phyloP scores from a whole-genome alignment of 2,797 vertebrate species.

The Zalophus californianus region DNA sequence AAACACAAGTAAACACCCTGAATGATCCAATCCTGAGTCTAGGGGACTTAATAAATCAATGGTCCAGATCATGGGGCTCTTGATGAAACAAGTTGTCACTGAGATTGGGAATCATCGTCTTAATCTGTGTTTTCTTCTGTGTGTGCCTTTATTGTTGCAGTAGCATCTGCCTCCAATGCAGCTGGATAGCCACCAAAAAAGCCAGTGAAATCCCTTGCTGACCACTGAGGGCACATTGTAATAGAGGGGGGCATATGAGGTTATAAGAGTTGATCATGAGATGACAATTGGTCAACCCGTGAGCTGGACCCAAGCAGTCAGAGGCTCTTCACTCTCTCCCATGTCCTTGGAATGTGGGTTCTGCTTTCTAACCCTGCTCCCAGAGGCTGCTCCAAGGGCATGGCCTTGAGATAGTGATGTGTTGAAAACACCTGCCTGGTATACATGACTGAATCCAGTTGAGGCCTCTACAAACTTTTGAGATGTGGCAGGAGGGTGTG shows the following conservation, averaged over 20 bases:
- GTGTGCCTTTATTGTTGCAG: background rate
- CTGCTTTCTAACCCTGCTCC: background rate
- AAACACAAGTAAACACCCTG: background rate
- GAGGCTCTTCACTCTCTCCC: background rate
- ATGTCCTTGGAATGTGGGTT: background rate
- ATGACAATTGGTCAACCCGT: background rate
- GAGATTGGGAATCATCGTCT: background rate
- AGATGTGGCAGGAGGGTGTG: background rate
- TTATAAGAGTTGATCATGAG: background rate
- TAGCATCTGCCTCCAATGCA: background rate
- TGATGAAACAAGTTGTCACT: background rate
- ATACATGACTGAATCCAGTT: background rate
- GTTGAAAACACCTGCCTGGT: background rate
- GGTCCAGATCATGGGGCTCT: background rate
- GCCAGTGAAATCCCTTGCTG: background rate
- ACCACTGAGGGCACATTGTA: background rate
- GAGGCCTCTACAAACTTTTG: background rate
- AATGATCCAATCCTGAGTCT: background rate
- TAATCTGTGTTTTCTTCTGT: background rate
- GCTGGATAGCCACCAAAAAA: background rate
- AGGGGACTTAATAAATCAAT: background rate
- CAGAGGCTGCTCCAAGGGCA: background rate
- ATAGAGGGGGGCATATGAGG: background rate
- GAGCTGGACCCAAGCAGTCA: background rate
- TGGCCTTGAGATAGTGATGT: background rate